Percentiles rank a stretch among this genome's conserved stretches.
Evolutionary conservation across 1,140 invertebrate species (phyloP).

Genomic region (Odontomachus brunneus): DNA sequence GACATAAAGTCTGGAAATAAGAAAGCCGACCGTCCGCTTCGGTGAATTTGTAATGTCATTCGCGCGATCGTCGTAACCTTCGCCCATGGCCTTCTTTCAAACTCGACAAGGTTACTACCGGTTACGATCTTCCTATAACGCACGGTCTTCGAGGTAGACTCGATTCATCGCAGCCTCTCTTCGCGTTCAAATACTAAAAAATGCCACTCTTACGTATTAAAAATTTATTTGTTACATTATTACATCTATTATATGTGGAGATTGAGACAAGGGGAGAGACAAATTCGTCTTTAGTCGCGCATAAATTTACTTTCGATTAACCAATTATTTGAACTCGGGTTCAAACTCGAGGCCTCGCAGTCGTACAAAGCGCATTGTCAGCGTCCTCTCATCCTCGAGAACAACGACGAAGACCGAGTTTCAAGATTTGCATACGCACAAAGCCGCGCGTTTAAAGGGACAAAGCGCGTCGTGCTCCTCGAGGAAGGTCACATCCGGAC

Average conservation of each 20-base stretch:
- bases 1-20: not conserved
- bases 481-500: not conserved
- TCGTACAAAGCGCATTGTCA: no score
- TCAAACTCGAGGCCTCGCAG: no score
- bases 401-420: no score
- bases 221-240: no score
- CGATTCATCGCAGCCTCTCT: not conserved
- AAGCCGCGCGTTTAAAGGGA: no score
- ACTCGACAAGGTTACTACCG: conserved; percentile 20
- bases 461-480: not conserved
- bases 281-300: no score
- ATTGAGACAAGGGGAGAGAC: no score
- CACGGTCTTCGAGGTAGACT: not conserved
- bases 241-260: no score
- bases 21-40: not conserved
- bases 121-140: conserved; percentile 14
- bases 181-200: not conserved
- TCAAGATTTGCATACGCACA: not conserved
- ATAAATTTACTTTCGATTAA: no score
- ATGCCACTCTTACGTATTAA: no score
- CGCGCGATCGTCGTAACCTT: conserved; percentile 40
- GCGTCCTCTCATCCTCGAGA: no score
- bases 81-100: conserved; percentile 39
- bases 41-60: conserved; percentile 33
- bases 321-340: no score